A percentile compares a stretch with the other conserved stretches of the same genome.
Evolutionary conservation across 2,113 vertebrate genomes (phyloP).

Genomic region (Gavia stellata): DNA sequence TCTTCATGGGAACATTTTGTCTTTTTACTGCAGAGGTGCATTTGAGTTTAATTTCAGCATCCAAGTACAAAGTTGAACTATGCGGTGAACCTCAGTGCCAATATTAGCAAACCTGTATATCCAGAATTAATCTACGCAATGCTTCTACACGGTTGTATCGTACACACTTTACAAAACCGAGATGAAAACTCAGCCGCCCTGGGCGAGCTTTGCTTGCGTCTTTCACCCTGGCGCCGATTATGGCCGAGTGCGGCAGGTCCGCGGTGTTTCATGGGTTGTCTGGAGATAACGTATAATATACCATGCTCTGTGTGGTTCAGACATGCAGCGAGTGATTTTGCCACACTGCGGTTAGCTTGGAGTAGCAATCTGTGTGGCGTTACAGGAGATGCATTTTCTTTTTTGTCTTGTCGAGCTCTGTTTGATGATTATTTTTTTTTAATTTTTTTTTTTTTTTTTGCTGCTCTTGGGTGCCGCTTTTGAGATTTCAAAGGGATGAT

Average conservation of each 20-base stretch:
- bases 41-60: neutral
- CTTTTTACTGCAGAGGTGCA: neutral
- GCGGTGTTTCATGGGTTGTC: neutral
- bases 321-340: neutral
- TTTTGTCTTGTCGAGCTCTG: neutral
- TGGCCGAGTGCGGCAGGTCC: too few relatives aligned
- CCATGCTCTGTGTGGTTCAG: fast-evolving
- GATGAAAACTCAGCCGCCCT: fast-evolving
- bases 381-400: neutral
- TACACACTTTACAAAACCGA: fast-evolving
- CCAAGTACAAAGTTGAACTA: neutral
- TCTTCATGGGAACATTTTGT: neutral
- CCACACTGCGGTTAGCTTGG: neutral
- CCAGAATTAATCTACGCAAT: neutral
- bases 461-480: neutral
- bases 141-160: fast-evolving
- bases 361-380: fast-evolving
- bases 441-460: neutral
- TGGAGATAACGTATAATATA: fast-evolving
- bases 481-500: neutral
- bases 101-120: fast-evolving
- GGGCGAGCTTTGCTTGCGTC: neutral
- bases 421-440: neutral
- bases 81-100: fast-evolving
- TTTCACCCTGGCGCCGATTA: neutral